Evolutionary conservation across 2,888 invertebrate genomes (phyloP).

Genomic region (Ectemnius lituratus): DNA sequence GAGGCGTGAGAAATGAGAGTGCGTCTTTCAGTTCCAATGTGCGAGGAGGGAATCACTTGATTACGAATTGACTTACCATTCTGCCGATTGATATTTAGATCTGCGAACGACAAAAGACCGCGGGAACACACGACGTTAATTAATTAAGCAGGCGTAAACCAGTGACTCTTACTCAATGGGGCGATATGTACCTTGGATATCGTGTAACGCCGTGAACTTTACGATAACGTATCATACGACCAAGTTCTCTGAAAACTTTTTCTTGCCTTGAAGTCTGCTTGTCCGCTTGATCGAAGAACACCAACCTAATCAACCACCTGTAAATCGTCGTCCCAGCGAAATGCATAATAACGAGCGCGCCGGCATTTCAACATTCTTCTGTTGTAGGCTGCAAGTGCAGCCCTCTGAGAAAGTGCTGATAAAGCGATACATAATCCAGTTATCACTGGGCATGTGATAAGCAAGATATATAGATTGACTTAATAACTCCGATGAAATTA

Average conservation of each 20-base stretch:
- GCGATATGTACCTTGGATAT: conserved; percentile 35
- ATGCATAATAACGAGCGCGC: not conserved
- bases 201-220: conserved; percentile 26
- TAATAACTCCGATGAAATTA: no score
- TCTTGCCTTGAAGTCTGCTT: not conserved
- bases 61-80: conserved; percentile 34
- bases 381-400: not conserved
- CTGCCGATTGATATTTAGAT: not conserved
- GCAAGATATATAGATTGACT: no score
- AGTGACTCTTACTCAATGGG: conserved; percentile 3
- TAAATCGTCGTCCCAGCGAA: no score
- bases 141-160: conserved; percentile 1
- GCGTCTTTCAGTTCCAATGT: not conserved
- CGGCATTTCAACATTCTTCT: not conserved
- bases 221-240: conserved; percentile 37
- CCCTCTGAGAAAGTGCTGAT: conserved; percentile 16
- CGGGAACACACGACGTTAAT: conserved; percentile 17
- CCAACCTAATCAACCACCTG: not conserved
- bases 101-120: not conserved
- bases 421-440: not conserved
- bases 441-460: not conserved
- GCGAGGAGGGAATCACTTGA: not conserved
- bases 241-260: conserved; percentile 19
- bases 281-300: no score
- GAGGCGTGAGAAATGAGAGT: no score